phyloP scores from a whole-genome alignment of 2,113 vertebrate species.

The Mohoua ochrocephala region DNA sequence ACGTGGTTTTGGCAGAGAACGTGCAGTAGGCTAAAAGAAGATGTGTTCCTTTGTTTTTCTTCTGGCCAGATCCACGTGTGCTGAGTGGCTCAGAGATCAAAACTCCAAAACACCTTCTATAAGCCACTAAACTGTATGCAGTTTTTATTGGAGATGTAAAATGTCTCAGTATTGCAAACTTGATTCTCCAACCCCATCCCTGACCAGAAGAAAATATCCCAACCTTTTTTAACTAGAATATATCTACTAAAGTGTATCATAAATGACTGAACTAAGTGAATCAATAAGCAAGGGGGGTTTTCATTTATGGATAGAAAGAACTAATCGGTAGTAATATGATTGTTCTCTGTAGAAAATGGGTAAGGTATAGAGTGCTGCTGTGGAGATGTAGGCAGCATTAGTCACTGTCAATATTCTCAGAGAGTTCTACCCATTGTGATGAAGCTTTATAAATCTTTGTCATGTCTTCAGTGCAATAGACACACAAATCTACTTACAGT shows the following conservation, averaged over 20 bases:
- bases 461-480: constrained; percentile 55
- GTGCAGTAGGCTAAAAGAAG: not conserved
- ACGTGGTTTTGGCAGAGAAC: not conserved
- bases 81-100: not conserved
- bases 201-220: not conserved
- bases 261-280: constrained; percentile 40
- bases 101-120: not conserved
- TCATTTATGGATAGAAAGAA: constrained; percentile 40
- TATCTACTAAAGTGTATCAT: constrained; percentile 41
- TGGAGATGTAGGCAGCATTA: constrained; percentile 42
- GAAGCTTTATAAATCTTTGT: constrained; percentile 70
- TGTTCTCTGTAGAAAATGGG: constrained; percentile 40
- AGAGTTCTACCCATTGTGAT: constrained; percentile 44
- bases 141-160: constrained; percentile 3
- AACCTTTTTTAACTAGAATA: constrained; percentile 4
- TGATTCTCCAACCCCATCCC: not conserved
- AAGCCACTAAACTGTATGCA: not conserved
- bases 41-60: not conserved
- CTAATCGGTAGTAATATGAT: constrained; percentile 46
- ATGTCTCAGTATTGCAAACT: not conserved
- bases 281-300: constrained; percentile 26
- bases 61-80: not conserved
- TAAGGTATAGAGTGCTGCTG: constrained; percentile 56
- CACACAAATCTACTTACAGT: constrained; percentile 60
- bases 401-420: constrained; percentile 63